These are phyloP conservation scores for Pelosia muscerda DNA, from an alignment of 2,888 invertebrate species.

Conservation along the genomic window DNA sequence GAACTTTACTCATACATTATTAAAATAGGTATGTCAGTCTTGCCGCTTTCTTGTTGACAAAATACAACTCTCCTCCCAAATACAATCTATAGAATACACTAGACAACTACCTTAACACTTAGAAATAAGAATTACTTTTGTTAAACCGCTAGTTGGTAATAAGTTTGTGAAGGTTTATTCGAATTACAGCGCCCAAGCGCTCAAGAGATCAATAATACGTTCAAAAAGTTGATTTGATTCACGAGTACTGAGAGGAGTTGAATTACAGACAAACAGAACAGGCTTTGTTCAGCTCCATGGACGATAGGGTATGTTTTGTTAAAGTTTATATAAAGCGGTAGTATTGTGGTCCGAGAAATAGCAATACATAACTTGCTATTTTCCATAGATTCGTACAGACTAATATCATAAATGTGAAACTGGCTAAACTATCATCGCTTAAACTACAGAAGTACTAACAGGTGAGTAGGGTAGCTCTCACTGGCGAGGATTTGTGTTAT, in stretches of 20 bases:
- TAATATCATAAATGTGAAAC: no score
- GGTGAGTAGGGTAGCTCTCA: no score
- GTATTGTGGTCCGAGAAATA: neutral
- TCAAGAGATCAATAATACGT: constrained; percentile 73
- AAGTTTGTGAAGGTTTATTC: constrained; percentile 60
- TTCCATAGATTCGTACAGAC: neutral
- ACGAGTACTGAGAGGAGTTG: constrained; percentile 54
- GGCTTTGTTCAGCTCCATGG: constrained; percentile 1
- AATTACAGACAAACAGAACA: constrained; percentile 39
- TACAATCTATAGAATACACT: constrained; percentile 25
- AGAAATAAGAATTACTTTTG: constrained; percentile 27
- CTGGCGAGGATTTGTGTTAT: no score
- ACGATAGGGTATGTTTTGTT: constrained; percentile 9
- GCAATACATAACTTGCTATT: neutral
- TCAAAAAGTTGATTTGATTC: constrained; percentile 74
- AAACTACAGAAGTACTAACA: no score
- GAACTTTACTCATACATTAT: constrained; percentile 61
- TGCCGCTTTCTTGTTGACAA: constrained; percentile 62
- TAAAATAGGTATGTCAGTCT: constrained; percentile 60
- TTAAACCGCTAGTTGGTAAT: constrained; percentile 3
- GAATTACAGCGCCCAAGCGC: constrained; percentile 67
- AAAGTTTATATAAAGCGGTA: neutral
- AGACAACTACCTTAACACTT: constrained; percentile 23
- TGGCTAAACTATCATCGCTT: no score
- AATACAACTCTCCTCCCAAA: constrained; percentile 53